Conservation (phyloP, 2,113 vertebrate genomes). For the Boulengerochromis microlepis region DNA sequence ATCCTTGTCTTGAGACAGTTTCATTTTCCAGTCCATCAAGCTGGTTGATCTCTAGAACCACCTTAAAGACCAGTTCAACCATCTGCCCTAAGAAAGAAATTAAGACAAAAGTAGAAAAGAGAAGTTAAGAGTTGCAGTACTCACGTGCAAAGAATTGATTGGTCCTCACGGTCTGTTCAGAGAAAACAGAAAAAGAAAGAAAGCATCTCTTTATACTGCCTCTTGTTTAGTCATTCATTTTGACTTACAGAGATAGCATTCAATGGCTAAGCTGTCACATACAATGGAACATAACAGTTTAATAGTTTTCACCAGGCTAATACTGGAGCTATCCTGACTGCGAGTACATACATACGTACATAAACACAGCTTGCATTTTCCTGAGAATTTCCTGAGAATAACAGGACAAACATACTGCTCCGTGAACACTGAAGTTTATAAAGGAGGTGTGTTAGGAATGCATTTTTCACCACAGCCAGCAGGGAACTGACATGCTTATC, state of each 20-base stretch:
- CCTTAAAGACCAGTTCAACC: background rate
- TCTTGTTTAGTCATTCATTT: background rate
- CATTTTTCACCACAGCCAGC: background rate
- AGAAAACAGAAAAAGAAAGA: slow-evolving; percentile 29
- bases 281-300: background rate
- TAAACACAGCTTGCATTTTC: background rate
- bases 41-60: background rate
- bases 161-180: slow-evolving; percentile 89
- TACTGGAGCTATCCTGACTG: background rate
- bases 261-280: background rate
- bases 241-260: background rate
- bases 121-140: slow-evolving; percentile 47
- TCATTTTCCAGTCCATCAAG: slow-evolving; percentile 17
- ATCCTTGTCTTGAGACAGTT: background rate
- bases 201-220: background rate
- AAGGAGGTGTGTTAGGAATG: background rate
- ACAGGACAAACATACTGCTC: background rate
- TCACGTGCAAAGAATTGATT: slow-evolving; percentile 98
- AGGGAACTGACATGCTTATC: background rate
- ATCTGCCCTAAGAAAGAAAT: background rate
- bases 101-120: background rate
- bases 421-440: background rate
- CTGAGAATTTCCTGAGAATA: background rate
- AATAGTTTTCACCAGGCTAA: background rate
- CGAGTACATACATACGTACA: background rate